Evolutionary conservation across 2,888 invertebrate species (phyloP), one percentile per base, ranked within the genome.

Genomic region (Cremastinae sp.): DNA sequence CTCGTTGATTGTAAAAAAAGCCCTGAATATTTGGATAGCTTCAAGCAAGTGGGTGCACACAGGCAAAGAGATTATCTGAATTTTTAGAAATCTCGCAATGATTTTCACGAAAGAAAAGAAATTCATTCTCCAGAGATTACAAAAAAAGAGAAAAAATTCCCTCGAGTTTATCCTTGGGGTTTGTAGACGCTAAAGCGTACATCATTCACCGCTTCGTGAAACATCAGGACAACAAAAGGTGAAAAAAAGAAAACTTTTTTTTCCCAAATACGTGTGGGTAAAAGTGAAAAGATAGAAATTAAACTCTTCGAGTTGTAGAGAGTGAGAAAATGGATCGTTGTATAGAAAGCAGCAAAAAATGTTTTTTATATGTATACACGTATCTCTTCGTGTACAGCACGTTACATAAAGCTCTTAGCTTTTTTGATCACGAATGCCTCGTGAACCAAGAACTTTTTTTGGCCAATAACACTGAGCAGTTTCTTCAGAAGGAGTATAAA

Each of bases 191-290:
- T 37, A 18, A 28, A 68, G 64, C 22, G 62, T 56, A 14, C 12
- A 75, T 66, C 56, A 68, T 68, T 71, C 75, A 58, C 20, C 43
- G 22, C 37, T 51, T 75, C 37, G 9, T 9, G 8, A 43, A 39
- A 35, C 37, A 22, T 20, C 7, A 8, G 22, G 47, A 55, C 41
- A 41, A 45, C 39, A 12, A 16, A 20, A 35, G 45, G 58, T 49
- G 16, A 28, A 18, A 28, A 9, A 55, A 18, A 28, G 5, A 55
- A 47, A 12, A 7, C 9, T 45, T 39, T 43, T 18, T 59, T 53
- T 56, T 37, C 37, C 41, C 14, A 14, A 51, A 65, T 53, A 22
- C 20, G 28, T 12, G 43, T 28, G n/a, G 28, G n/a, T 22, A 18
- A 47, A 12, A 41, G 41, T 10, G 2, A 5, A 69, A 9, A 14